phyloP scores from a whole-genome alignment of 2,113 vertebrate genomes.

The Myanophis thanlyinensis region DNA sequence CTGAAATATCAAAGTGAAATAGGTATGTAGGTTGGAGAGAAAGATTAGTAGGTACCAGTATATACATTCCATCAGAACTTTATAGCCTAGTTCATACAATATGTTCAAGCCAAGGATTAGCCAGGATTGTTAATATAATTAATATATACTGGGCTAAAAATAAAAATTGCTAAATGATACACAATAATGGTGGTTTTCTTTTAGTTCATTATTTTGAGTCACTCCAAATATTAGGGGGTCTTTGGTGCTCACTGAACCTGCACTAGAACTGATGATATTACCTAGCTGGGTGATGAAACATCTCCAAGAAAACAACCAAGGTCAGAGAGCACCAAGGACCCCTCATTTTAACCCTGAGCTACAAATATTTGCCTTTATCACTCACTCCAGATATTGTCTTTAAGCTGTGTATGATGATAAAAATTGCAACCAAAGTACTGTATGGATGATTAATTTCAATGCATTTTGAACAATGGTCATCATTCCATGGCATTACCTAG shows the following conservation, averaged over 20 bases:
- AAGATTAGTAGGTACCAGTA: background rate
- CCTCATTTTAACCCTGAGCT: background rate
- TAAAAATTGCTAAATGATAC: background rate
- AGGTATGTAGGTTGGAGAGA: background rate
- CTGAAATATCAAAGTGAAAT: slow-evolving; percentile 63
- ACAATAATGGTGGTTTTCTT: background rate
- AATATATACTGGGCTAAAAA: background rate
- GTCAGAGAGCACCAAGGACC: background rate
- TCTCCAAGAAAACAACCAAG: background rate
- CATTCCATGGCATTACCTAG: background rate
- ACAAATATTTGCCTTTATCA: background rate
- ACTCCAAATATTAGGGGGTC: background rate
- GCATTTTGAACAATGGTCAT: background rate
- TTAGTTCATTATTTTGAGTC: background rate
- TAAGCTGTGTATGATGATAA: background rate
- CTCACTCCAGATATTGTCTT: background rate
- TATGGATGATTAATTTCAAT: background rate
- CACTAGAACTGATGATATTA: background rate
- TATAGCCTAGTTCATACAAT: background rate
- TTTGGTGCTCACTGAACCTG: background rate
- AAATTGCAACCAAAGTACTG: background rate
- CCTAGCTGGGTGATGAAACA: background rate
- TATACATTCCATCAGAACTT: background rate
- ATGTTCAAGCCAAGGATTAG: background rate
- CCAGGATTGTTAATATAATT: background rate